Conservation (phyloP, 2,888 invertebrate genomes). For the Coenonympha arcania region DNA sequence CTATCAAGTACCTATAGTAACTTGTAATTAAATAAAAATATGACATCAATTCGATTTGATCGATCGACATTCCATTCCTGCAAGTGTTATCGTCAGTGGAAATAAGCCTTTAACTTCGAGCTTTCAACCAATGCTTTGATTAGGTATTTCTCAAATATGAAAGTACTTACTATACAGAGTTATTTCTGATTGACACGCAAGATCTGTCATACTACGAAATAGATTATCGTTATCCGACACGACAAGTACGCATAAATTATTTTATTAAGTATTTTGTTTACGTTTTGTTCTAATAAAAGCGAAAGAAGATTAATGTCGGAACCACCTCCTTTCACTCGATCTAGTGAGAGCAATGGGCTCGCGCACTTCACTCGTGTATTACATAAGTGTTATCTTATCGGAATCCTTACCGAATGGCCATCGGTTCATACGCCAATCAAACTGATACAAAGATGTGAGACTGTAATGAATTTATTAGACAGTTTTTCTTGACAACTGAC, state of each 20-base stretch:
- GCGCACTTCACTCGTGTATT: background rate
- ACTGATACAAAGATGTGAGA: background rate
- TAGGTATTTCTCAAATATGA: background rate
- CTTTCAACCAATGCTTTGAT: no score
- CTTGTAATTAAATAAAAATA: no score
- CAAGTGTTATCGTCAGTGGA: no score
- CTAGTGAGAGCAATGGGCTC: conserved; percentile 1
- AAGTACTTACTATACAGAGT: background rate
- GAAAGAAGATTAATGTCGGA: conserved; percentile 14
- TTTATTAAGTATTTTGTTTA: conserved; percentile 20
- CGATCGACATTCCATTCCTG: no score
- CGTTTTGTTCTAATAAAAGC: conserved; percentile 14
- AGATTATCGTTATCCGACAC: conserved; percentile 2
- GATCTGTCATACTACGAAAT: background rate
- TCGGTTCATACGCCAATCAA: background rate
- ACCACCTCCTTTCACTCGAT: conserved; percentile 16
- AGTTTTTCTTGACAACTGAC: background rate
- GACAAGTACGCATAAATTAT: conserved; percentile 17
- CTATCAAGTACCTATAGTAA: no score
- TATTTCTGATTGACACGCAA: background rate
- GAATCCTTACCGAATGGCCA: conserved; percentile 1
- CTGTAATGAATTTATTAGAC: background rate
- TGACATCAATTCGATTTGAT: no score
- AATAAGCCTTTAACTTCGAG: no score
- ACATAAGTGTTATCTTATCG: conserved; percentile 3